These are phyloP conservation scores for Plodia interpunctella DNA, from an alignment of 1,140 invertebrate species.

Conservation along the genomic window DNA sequence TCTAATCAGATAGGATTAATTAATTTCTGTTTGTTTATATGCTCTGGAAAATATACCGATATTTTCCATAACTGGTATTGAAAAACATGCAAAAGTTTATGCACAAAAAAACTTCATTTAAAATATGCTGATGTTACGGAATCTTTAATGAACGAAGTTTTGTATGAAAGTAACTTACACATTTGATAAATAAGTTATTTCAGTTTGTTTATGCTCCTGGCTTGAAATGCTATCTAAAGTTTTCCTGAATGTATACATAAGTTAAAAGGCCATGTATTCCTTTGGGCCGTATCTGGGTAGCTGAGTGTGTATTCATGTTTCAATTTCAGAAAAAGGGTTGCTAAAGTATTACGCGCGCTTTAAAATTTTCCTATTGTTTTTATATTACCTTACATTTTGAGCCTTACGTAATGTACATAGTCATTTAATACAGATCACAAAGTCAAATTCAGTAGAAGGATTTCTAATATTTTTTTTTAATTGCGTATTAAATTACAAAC, in stretches of 20 bases:
- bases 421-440: too few relatives aligned
- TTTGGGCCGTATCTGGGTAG: neutral
- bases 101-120: too few relatives aligned
- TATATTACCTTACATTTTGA: neutral
- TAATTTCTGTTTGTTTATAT: too few relatives aligned
- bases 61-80: too few relatives aligned
- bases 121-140: neutral
- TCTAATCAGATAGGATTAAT: too few relatives aligned
- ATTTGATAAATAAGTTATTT: conserved; percentile 3
- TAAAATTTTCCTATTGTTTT: neutral
- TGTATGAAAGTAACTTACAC: neutral
- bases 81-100: too few relatives aligned
- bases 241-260: neutral
- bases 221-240: neutral
- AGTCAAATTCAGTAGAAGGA: too few relatives aligned
- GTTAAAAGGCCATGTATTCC: neutral
- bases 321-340: neutral
- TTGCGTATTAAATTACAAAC: too few relatives aligned
- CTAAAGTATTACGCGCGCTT: neutral
- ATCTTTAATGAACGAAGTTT: neutral
- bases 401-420: too few relatives aligned
- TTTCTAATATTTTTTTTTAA: too few relatives aligned
- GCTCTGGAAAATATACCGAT: too few relatives aligned
- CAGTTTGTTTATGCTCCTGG: neutral
- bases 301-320: neutral